Evolutionary conservation across 2,113 vertebrate species (phyloP), one percentile per base, ranked within the genome.

Genomic region (Ascaphus truei): DNA sequence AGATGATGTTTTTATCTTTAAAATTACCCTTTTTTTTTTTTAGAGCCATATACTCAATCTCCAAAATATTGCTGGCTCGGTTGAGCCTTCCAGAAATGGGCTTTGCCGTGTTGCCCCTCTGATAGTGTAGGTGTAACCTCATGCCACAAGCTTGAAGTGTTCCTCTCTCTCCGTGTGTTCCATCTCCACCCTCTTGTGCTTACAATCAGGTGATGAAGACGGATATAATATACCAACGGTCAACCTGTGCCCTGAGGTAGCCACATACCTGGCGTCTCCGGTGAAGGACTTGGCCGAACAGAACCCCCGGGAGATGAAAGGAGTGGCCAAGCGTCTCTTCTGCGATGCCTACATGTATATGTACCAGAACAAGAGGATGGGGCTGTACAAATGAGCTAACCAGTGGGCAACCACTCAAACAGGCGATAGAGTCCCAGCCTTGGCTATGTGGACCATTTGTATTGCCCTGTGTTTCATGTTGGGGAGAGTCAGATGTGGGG

Each of bases 291-390:
- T 96, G 72, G 90, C 90, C 57, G 80, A 72, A 78, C 81, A 93
- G 72, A 85, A 76, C 10, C 93, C 94, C 2, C 87, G 94, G 7
- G 92, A 93, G 66, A 95, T 96, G 93, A 89, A 87, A 0, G 92
- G 93, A 0, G 92, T 95, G 50, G 91, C 92, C 75, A 96, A 94
- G 12, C 90, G 94, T 16, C 93, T 95, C 51, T 93, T 94, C 76
- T 96, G 94, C 0, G 94, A 96, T 0, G 94, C 93, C 76, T 96
- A 95, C 83, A 94, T 96, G 90, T 96, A 92, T 80, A 84, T 96
- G 75, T 96, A 95, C 69, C 91, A 93, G 80, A 95, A 87, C 81
- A 82, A 76, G 64, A 91, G 76, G 59, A 93, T 94, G 90, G 86
- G 81, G 0, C 86, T 96, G 0, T 96, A 96, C 64, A 88, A 86